phyloP scores from a whole-genome alignment of 2,113 vertebrate species.

The Cettia cetti region DNA sequence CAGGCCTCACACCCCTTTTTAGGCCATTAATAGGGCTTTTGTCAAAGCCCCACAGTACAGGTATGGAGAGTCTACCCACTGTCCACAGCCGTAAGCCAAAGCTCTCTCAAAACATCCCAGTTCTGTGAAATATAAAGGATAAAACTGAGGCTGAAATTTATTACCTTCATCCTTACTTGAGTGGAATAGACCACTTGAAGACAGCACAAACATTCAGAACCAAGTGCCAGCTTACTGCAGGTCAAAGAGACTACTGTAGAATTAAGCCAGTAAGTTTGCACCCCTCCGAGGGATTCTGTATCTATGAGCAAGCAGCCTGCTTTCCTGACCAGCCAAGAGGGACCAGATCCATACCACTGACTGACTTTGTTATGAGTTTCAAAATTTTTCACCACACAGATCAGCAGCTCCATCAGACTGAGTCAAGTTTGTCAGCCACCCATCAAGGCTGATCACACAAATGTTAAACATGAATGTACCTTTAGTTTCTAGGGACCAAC shows the following conservation, averaged over 20 bases:
- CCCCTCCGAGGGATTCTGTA: neutral
- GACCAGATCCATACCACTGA: neutral
- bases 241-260: neutral
- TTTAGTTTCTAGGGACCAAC: neutral
- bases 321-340: neutral
- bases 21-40: neutral
- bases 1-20: neutral
- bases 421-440: neutral
- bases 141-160: neutral
- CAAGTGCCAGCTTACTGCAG: neutral
- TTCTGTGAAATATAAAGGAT: neutral
- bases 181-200: neutral
- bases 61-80: neutral
- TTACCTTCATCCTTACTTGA: neutral
- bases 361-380: accelerated
- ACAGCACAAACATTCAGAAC: neutral
- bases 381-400: neutral
- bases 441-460: neutral
- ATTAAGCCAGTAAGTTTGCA: neutral
- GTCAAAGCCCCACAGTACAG: neutral
- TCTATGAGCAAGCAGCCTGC: neutral
- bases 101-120: neutral
- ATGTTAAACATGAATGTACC: neutral
- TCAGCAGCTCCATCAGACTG: neutral
- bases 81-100: neutral